Evolutionary conservation across 2,797 vertebrate species (phyloP), one percentile per base, ranked within the genome.

Genomic region (Hapalemur alaotrensis): DNA sequence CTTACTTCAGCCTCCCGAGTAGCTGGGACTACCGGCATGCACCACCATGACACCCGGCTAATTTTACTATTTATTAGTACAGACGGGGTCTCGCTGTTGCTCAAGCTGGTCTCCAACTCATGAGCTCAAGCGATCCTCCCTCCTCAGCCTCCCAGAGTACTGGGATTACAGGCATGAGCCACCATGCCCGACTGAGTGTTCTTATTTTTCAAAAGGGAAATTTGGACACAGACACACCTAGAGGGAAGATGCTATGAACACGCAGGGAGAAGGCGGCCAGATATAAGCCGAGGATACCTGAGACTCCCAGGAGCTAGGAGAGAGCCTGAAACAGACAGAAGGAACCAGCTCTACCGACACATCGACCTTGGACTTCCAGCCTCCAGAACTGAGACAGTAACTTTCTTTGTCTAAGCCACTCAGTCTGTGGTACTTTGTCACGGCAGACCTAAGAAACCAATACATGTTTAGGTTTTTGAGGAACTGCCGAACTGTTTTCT

Each of bases 121-220:
- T 57, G 22, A 57, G 54, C 54, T 57, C 54, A 57, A 57, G 9
- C 1, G 9, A 57, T 57, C 9, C 22, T 57, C 22, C 54, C 54
- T 57, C 54, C 22, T 57, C 54, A 57, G 54, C 54, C 54, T 57
- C 22, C 22, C 22, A 57, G 54, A 57, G 9, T 23, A 22, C 54
- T 57, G 23, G 54, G 54, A 23, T 57, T 57, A 57, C 22, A 57
- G 22, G 22, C 22, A 1, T 57, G 22, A 57, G 54, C 54, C 54
- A 23, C 54, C 8, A 10, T 1, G 0, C 22, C 54, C 1, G 0
- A 22, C 54, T 4, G 54, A 23, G 54, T 32, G 23, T 59, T 46
- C 25, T 82, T n/a, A 65, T 65, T 73, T 59, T 81, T 23, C 48
- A 91, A 81, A 22, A 38, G 30, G 61, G n/a, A 30, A 72, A 43